Percentiles rank a stretch among this genome's conserved stretches.
These are phyloP conservation scores for Odiellus spinosus DNA, from an alignment of 2,888 invertebrate species.

Conservation along the genomic window DNA sequence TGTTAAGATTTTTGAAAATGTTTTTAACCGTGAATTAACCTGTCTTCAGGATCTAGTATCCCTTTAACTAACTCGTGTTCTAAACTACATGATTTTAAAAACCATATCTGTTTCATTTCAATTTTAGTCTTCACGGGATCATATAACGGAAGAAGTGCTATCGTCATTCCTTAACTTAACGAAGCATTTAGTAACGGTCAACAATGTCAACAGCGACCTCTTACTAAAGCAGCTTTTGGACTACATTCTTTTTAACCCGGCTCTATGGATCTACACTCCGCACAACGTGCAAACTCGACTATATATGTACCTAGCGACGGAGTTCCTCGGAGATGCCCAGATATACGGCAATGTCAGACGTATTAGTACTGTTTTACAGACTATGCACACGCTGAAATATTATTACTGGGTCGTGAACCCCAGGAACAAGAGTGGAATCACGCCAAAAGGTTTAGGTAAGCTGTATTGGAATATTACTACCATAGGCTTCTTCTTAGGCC, in stretches of 20 bases:
- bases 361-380: conserved; percentile 92
- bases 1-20: too few species aligned
- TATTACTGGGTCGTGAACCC: conserved; percentile 99
- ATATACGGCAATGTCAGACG: conserved; percentile 83
- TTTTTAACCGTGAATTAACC: too few species aligned
- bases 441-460: conserved; percentile 85
- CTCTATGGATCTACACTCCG: conserved; percentile 96
- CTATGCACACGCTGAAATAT: conserved; percentile 95
- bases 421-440: conserved; percentile 79
- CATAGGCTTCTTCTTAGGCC: too few species aligned
- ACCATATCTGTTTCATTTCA: too few species aligned
- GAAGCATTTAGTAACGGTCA: conserved; percentile 80
- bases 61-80: too few species aligned
- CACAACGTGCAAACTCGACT: conserved; percentile 47
- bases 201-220: conserved; percentile 79
- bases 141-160: conserved; percentile 82
- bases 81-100: too few species aligned
- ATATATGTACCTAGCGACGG: conserved; percentile 96
- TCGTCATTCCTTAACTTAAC: conserved; percentile 79
- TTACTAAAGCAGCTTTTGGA: conserved; percentile 72
- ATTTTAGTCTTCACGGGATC: conserved; percentile 51
- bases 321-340: conserved; percentile 92
- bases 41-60: too few species aligned
- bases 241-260: conserved; percentile 97
- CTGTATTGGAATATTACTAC: conserved; percentile 15